These are phyloP conservation scores for Anas platyrhynchos DNA, from an alignment of 2,113 vertebrate genomes.

Conservation along the genomic window DNA sequence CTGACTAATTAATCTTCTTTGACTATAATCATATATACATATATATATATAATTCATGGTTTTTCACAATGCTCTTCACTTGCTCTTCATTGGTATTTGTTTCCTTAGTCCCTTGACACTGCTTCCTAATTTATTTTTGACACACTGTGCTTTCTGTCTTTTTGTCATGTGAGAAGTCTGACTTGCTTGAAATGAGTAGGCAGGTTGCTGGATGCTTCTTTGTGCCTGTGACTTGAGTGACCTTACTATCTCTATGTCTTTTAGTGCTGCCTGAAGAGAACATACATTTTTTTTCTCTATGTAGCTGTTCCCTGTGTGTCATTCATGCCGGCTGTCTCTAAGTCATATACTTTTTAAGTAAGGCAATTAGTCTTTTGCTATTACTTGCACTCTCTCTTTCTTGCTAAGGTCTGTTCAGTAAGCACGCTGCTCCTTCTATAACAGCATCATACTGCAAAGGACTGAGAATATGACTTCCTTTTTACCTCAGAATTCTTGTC, in stretches of 20 bases:
- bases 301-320: not conserved
- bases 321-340: not conserved
- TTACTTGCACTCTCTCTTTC: not conserved
- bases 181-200: not conserved
- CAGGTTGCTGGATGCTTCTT: not conserved
- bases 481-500: not conserved
- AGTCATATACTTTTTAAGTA: not conserved
- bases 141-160: not conserved
- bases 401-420: not conserved
- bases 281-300: rapidly evolving
- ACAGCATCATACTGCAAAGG: not conserved
- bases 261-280: not conserved
- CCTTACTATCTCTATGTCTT: not conserved
- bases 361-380: not conserved
- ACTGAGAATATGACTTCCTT: not conserved
- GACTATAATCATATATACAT: not conserved
- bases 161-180: not conserved
- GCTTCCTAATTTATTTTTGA: not conserved
- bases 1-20: not conserved
- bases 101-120: not conserved
- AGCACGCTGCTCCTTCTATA: not conserved
- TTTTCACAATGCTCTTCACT: not conserved
- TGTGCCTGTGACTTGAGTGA: not conserved
- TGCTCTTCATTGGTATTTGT: not conserved
- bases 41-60: not conserved